phyloP scores from a whole-genome alignment of 2,888 invertebrate species.

The Tetropium fuscum region DNA sequence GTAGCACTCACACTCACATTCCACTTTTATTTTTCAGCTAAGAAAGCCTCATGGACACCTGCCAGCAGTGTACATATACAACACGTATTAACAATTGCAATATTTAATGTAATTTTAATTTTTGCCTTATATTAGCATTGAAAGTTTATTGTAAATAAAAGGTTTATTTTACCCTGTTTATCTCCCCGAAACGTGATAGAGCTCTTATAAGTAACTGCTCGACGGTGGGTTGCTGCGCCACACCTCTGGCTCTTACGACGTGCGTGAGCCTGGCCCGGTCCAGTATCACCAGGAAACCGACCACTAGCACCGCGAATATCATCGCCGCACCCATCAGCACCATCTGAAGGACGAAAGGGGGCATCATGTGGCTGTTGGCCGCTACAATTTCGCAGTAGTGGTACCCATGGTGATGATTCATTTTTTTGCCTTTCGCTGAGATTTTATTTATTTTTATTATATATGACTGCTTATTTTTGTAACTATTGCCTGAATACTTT shows the following conservation, averaged over 20 bases:
- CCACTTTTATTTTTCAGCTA: constrained; percentile 16
- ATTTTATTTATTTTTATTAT: constrained; percentile 2
- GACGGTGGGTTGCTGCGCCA: constrained; percentile 9
- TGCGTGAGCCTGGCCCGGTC: constrained; percentile 50
- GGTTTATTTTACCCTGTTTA: constrained; percentile 23
- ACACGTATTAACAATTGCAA: constrained; percentile 17
- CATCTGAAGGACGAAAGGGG: constrained; percentile 44
- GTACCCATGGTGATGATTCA: constrained; percentile 23
- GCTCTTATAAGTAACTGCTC: constrained; percentile 33
- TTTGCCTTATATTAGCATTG: constrained; percentile 35
- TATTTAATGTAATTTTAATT: constrained; percentile 28
- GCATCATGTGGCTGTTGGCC: constrained; percentile 41
- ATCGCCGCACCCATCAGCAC: constrained; percentile 49
- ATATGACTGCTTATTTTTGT: constrained; percentile 8
- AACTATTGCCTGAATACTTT: no score
- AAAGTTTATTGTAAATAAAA: constrained; percentile 36
- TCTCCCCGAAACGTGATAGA: constrained; percentile 31
- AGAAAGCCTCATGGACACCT: background rate
- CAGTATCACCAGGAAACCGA: constrained; percentile 51
- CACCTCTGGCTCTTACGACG: constrained; percentile 48
- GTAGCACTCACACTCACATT: background rate
- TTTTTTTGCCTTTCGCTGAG: background rate
- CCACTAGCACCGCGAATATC: constrained; percentile 49
- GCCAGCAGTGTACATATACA: constrained; percentile 1
- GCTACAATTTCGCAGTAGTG: constrained; percentile 47